phyloP scores from a whole-genome alignment of 2,113 vertebrate species.

The Chionis minor region DNA sequence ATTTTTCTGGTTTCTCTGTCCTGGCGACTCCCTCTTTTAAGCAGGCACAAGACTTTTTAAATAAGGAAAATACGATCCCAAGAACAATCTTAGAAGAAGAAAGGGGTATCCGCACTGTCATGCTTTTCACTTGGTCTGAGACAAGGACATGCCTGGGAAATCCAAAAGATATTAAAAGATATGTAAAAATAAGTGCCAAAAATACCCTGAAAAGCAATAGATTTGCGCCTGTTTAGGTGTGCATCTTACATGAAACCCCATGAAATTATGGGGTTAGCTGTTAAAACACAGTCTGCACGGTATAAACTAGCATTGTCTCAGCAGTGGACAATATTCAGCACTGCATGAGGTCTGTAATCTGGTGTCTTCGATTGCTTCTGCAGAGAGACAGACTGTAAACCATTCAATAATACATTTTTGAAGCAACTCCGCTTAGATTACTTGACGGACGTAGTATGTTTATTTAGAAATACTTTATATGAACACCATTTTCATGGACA shows the following conservation, averaged over 20 bases:
- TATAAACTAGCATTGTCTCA: not conserved
- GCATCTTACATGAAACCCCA: not conserved
- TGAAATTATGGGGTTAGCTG: not conserved
- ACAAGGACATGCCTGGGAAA: not conserved
- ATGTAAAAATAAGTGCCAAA: not conserved
- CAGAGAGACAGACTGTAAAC: not conserved
- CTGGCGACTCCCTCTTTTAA: not conserved
- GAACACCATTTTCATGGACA: not conserved
- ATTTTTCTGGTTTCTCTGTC: not conserved
- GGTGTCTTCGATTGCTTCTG: not conserved
- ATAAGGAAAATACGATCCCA: not conserved
- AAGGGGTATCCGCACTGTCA: fast-evolving
- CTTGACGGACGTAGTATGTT: not conserved
- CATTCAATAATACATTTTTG: not conserved
- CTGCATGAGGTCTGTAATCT: not conserved
- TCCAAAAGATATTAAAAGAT: not conserved
- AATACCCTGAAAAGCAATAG: not conserved
- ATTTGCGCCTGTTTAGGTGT: not conserved
- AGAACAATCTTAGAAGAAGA: not conserved
- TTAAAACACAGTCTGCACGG: not conserved
- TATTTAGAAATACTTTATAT: not conserved
- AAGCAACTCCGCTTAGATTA: not conserved
- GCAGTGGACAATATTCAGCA: not conserved
- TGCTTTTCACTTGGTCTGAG: not conserved
- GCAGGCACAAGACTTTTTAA: not conserved